Evolutionary conservation across 92 coral and sea anemone species (phyloP).

Genomic region (Hydrozoanthus gracilis): DNA sequence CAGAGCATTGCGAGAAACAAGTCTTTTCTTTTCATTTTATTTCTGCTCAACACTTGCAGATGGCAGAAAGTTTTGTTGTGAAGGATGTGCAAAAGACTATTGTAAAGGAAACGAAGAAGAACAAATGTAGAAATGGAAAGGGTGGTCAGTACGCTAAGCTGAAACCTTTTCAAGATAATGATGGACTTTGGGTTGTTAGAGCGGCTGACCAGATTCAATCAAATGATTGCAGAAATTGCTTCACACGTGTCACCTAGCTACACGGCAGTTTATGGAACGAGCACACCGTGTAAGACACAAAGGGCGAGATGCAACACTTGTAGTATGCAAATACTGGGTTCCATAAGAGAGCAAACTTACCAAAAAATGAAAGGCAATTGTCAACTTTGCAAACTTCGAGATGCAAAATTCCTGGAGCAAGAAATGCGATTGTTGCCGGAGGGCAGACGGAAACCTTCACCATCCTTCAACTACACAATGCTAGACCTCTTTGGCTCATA

Average conservation of each 20-base stretch:
- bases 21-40: conserved; percentile 47
- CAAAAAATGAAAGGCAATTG: conserved; percentile 51
- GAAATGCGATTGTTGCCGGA: conserved; percentile 68
- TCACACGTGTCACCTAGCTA: conserved; percentile 65
- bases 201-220: conserved; percentile 58
- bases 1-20: conserved; percentile 51
- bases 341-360: conserved; percentile 71
- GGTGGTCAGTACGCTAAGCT: conserved; percentile 66
- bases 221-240: conserved; percentile 66
- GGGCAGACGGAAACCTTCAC: conserved; percentile 61
- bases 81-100: conserved; percentile 54
- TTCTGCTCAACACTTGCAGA: conserved; percentile 53
- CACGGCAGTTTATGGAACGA: conserved; percentile 67
- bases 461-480: conserved; percentile 68
- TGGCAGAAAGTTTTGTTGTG: conserved; percentile 68
- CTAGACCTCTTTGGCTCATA: conserved; percentile 77
- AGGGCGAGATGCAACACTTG: conserved; percentile 65
- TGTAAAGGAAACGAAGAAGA: conserved; percentile 33
- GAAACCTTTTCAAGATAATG: conserved; percentile 58
- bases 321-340: conserved; percentile 58
- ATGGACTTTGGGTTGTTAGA: conserved; percentile 68
- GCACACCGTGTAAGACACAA: conserved; percentile 53
- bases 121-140: conserved; percentile 39
- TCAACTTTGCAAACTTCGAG: conserved; percentile 71
- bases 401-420: conserved; percentile 61